These are phyloP conservation scores for Lepidochrysops patricia DNA, from an alignment of 2,888 invertebrate species.

Conservation along the genomic window DNA sequence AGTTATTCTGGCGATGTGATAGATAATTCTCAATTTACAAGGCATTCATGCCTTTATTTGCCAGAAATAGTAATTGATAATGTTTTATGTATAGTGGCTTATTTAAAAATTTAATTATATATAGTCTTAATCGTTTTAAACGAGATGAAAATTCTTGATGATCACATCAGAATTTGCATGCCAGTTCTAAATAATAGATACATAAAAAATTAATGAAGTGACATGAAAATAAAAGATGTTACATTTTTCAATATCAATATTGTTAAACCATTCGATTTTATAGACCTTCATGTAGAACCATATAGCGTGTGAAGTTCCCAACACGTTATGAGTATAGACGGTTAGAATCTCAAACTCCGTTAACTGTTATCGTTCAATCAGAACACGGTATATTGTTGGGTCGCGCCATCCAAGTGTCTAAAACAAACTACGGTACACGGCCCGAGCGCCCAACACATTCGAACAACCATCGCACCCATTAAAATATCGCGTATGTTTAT, in stretches of 20 bases:
- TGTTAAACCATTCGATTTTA: neutral
- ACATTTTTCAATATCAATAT: neutral
- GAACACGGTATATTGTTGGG: neutral
- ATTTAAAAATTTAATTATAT: neutral
- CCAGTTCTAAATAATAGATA: too few relatives aligned
- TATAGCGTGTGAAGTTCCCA: neutral
- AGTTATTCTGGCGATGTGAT: neutral
- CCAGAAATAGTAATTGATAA: neutral
- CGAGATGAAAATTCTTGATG: too few relatives aligned
- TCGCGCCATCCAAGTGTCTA: slow-evolving; percentile 3
- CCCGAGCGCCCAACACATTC: neutral
- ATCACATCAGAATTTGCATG: too few relatives aligned
- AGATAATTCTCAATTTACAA: neutral
- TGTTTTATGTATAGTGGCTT: neutral
- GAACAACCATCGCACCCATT: slow-evolving; percentile 5
- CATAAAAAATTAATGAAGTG: too few relatives aligned
- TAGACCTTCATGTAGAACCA: neutral
- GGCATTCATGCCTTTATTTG: neutral
- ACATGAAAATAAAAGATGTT: neutral
- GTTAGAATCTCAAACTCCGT: neutral
- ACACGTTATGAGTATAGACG: neutral
- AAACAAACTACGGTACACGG: neutral
- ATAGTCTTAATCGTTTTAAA: too few relatives aligned
- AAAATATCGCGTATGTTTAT: slow-evolving; percentile 12
- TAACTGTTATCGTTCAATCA: slow-evolving; percentile 8